These are phyloP conservation scores for Acyrthosiphon pisum DNA, from an alignment of 1,140 invertebrate species.

Conservation along the genomic window DNA sequence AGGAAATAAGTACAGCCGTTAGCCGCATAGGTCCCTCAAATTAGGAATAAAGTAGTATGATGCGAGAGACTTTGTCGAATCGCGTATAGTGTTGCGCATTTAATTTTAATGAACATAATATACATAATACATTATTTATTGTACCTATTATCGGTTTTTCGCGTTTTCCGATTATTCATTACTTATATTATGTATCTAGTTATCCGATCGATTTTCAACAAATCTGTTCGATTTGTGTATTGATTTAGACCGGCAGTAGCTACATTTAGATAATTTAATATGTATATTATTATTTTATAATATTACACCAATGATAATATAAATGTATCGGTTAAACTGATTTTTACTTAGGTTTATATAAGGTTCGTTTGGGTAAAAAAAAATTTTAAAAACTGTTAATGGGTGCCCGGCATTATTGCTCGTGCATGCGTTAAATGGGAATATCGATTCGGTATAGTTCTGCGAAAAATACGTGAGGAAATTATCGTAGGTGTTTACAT, in stretches of 20 bases:
- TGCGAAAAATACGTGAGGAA: not conserved
- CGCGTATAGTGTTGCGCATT: not conserved
- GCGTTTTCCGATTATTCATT: not conserved
- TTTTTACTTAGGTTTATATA: too few species aligned
- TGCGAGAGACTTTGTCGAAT: not conserved
- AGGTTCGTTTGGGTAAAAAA: not conserved
- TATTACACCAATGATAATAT: not conserved
- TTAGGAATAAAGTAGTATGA: not conserved
- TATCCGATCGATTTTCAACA: not conserved
- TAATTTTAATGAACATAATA: too few species aligned
- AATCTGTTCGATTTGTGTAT: not conserved
- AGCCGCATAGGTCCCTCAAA: not conserved
- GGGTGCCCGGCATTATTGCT: not conserved
- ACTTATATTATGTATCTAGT: not conserved
- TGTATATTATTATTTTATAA: not conserved
- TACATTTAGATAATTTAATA: not conserved
- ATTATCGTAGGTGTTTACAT: not conserved
- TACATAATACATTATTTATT: too few species aligned
- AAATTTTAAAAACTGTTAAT: not conserved
- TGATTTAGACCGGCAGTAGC: not conserved
- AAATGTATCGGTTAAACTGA: not conserved
- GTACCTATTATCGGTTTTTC: not conserved
- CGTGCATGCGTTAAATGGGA: not conserved
- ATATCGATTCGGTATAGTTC: not conserved
- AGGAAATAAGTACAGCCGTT: not conserved